A percentile compares a stretch with the other conserved stretches of the same genome.
Evolutionary conservation across 2,113 vertebrate species (phyloP).

Genomic region (Chitala chitala): DNA sequence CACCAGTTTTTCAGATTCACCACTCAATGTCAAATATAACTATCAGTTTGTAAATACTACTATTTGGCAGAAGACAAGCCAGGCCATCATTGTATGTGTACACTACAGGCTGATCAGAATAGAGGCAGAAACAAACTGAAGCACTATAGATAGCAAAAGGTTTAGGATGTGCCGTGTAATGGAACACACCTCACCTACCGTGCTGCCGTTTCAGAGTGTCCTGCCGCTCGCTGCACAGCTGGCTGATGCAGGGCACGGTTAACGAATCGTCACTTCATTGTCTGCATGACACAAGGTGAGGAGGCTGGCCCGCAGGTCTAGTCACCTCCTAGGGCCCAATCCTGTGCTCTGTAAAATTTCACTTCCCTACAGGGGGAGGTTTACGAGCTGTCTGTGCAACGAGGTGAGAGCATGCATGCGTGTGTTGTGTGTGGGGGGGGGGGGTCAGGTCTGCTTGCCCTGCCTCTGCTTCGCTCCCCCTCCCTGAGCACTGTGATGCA

Average conservation of each 20-base stretch:
- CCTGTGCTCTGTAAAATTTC: conserved; percentile 4
- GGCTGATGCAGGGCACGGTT: too few relatives aligned
- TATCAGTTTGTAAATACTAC: too few relatives aligned
- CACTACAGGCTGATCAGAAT: background rate
- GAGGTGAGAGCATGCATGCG: background rate
- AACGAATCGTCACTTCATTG: background rate
- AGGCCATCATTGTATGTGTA: too few relatives aligned
- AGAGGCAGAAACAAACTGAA: background rate
- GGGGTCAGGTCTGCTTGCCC: background rate
- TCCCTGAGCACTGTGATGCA: background rate
- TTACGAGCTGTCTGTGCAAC: background rate
- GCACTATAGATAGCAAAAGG: background rate
- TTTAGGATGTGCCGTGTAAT: background rate
- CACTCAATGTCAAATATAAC: too few relatives aligned
- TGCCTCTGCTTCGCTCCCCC: background rate
- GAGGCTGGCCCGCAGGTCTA: background rate
- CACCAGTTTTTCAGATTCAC: too few relatives aligned
- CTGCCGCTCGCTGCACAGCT: background rate
- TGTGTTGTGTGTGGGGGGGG: background rate
- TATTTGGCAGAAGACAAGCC: too few relatives aligned
- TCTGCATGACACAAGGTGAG: background rate
- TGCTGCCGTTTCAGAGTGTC: too few relatives aligned
- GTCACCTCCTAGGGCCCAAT: background rate
- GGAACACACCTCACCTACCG: too few relatives aligned
- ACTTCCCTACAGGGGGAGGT: background rate